Evolutionary conservation across 2,113 vertebrate species (phyloP), one percentile per base, ranked within the genome.

Genomic region (Mola mola): DNA sequence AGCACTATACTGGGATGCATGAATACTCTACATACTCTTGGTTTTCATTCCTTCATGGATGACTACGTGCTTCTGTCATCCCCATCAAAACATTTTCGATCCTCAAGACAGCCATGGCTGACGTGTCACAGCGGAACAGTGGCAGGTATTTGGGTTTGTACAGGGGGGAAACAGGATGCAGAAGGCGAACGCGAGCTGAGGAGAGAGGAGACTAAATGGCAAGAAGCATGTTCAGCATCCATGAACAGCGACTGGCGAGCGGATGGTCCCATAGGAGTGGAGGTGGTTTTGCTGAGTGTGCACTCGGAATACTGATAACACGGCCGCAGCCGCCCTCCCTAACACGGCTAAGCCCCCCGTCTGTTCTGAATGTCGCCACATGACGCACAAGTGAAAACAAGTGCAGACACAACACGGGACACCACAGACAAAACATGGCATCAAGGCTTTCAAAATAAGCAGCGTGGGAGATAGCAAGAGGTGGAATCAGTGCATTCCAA

Each of bases 301-400:
- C 84, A 51, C 62, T 81, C 13, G 33, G 89, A 89, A 91, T 91
- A 91, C 88, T 90, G 85, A 90, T 90, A 64, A n/a, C 62, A 15
- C 5, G 10, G 40, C 34, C 66, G 65, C 60, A 44, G 58, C 22
- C 50, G 68, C 63, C 51, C 47, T 40, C 58, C 65, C 59, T 50
- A 8, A 37, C 52, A 13, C 7, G 15, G 29, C 44, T 36, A 3
- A 43, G 11, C 49, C 43, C 57, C 51, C 21, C 17, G 7, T 36
- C 59, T 4, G 9, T 40, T 47, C 46, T 60, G 36, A 41, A 43
- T 22, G 43, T 20, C 7, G 34, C 13, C 36, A 34, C 46, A 66
- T 19, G 6, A 41, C 31, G 19, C 36, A 55, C 25, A 57, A 9
- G 20, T 15, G n/a, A 40, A 55, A 74, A 73, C 71, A 50, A 58